phyloP scores from a whole-genome alignment of 2,888 invertebrate species.

The Amblyteles armatorius region DNA sequence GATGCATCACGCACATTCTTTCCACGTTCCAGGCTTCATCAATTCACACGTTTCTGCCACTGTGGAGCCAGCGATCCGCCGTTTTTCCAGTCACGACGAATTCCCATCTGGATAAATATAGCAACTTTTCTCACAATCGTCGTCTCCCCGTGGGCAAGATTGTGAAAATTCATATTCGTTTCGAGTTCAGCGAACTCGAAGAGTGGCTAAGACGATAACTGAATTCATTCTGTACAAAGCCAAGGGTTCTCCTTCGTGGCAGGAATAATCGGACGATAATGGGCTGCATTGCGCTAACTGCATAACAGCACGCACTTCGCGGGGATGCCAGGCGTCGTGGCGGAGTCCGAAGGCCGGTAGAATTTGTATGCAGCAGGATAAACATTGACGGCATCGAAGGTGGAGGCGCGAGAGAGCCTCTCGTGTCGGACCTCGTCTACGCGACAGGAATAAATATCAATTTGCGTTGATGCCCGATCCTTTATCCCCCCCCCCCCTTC shows the following conservation, averaged over 20 bases:
- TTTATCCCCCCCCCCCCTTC: conserved; percentile 24
- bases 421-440: conserved; percentile 56
- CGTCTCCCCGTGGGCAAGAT: neutral
- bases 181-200: neutral
- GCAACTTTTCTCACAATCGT: too few relatives aligned
- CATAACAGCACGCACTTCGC: conserved; percentile 50
- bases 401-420: conserved; percentile 64
- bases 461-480: conserved; percentile 48
- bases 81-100: too few relatives aligned
- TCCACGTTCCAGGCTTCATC: too few relatives aligned
- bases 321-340: conserved; percentile 40
- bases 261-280: conserved; percentile 34
- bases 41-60: too few relatives aligned
- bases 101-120: too few relatives aligned
- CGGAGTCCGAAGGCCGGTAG: conserved; percentile 42
- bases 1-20: too few relatives aligned
- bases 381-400: conserved; percentile 60
- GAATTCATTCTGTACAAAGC: conserved; percentile 2
- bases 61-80: too few relatives aligned
- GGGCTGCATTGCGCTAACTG: conserved; percentile 41
- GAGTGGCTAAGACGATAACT: neutral
- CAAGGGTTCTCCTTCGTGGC: conserved; percentile 11
- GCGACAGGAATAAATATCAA: conserved; percentile 70
- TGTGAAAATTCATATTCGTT: conserved; percentile 4
- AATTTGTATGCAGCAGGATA: conserved; percentile 69